Evolutionary conservation across 1,140 invertebrate genomes (phyloP).

Genomic region (Centruroides sculpturatus): DNA sequence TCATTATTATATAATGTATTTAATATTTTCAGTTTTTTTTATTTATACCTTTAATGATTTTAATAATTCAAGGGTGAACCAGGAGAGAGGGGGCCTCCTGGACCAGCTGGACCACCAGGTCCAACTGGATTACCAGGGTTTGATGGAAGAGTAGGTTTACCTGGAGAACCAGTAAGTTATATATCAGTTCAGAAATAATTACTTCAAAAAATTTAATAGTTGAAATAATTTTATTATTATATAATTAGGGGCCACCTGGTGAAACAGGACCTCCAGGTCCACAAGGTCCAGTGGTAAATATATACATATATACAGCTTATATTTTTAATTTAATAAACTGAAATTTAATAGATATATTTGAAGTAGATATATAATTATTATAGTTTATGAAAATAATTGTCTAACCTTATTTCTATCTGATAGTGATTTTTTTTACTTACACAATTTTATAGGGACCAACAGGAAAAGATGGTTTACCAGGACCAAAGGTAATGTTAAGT

Average conservation of each 20-base stretch:
- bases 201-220: neutral
- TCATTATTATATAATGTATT: too few relatives aligned
- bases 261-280: slow-evolving; percentile 42
- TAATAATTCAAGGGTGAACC: slow-evolving; percentile 56
- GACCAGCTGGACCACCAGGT: slow-evolving; percentile 60
- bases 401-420: too few relatives aligned
- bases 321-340: too few relatives aligned
- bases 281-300: slow-evolving; percentile 37
- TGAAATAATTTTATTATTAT: neutral
- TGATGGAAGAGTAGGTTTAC: slow-evolving; percentile 45
- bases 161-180: slow-evolving; percentile 18
- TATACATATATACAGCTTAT: neutral
- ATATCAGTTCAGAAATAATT: neutral
- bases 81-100: slow-evolving; percentile 73
- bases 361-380: too few relatives aligned
- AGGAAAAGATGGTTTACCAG: slow-evolving; percentile 37
- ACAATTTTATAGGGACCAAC: slow-evolving; percentile 28
- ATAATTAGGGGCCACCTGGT: slow-evolving; percentile 42
- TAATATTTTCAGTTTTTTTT: too few relatives aligned
- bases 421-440: neutral
- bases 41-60: too few relatives aligned
- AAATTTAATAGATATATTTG: too few relatives aligned
- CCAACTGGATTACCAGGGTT: slow-evolving; percentile 63
- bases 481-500: slow-evolving; percentile 47
- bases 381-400: too few relatives aligned